Percentiles rank a stretch among this genome's conserved stretches.
phyloP scores from a whole-genome alignment of 1,140 invertebrate genomes.

The Probaryconus sp. region DNA sequence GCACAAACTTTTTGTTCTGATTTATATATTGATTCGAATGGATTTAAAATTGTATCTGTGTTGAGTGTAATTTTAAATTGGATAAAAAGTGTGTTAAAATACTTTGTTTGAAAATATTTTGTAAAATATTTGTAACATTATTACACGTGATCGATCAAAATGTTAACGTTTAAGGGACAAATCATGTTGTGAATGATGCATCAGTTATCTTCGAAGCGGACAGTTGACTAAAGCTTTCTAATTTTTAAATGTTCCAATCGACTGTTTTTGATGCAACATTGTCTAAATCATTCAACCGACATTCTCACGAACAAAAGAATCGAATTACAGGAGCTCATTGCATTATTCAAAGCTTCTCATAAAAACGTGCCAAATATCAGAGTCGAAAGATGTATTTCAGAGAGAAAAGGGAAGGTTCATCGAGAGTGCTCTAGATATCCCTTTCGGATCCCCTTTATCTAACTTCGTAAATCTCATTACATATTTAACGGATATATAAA shows the following conservation, averaged over 20 bases:
- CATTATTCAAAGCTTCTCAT: conserved; percentile 57
- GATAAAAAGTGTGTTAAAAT: too few species aligned
- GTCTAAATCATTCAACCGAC: conserved; percentile 49
- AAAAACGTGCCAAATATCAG: conserved; percentile 59
- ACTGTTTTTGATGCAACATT: conserved; percentile 46
- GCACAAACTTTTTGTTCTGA: conserved; percentile 25
- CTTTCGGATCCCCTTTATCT: conserved; percentile 43
- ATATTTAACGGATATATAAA: conserved; percentile 57
- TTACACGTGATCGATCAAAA: too few species aligned
- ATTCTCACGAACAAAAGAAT: conserved; percentile 46
- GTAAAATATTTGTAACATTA: too few species aligned
- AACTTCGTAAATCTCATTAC: conserved; percentile 50
- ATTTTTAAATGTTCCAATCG: conserved; percentile 43
- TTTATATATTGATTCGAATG: too few species aligned
- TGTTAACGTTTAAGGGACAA: too few species aligned
- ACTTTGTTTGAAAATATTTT: too few species aligned
- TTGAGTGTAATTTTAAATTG: too few species aligned
- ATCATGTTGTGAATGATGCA: conserved; percentile 9
- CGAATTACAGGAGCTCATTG: conserved; percentile 44
- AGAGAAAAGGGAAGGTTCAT: conserved; percentile 38
- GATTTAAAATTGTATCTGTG: too few species aligned
- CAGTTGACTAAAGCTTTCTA: conserved; percentile 12
- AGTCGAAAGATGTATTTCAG: conserved; percentile 47
- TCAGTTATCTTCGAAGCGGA: conserved; percentile 33
- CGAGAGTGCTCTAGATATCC: conserved; percentile 47